phyloP scores from a whole-genome alignment of 2,113 vertebrate species.

The Passer montanus region DNA sequence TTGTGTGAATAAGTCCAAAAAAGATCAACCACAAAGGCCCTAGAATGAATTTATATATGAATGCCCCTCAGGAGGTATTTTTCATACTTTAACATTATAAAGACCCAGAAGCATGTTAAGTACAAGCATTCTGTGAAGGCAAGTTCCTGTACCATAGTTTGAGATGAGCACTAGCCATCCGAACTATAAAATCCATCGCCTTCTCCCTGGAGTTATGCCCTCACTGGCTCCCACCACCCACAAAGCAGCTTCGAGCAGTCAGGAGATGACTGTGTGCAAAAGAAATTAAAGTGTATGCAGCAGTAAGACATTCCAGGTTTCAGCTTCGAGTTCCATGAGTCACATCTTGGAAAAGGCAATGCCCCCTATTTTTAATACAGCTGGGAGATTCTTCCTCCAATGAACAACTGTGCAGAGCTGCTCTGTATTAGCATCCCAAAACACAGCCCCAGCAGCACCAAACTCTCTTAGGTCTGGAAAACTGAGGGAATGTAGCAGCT shows the following conservation, averaged over 20 bases:
- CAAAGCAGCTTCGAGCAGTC: background rate
- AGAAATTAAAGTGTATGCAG: background rate
- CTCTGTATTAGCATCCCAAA: background rate
- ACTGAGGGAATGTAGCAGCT: fast-evolving
- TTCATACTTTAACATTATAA: background rate
- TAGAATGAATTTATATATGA: background rate
- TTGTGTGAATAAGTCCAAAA: background rate
- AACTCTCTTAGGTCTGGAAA: background rate
- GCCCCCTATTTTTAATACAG: background rate
- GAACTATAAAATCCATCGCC: background rate
- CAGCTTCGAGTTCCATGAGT: background rate
- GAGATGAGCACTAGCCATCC: background rate
- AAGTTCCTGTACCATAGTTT: background rate
- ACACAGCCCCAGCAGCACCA: background rate
- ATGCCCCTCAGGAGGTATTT: background rate
- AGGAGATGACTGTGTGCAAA: background rate
- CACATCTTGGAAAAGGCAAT: background rate
- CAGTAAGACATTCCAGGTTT: background rate
- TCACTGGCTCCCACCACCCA: background rate
- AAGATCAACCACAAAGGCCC: background rate
- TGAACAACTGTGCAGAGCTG: background rate
- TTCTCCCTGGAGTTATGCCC: background rate
- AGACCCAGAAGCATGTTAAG: background rate
- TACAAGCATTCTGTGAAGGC: background rate
- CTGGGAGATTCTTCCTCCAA: background rate